A percentile compares a stretch with the other conserved stretches of the same genome.
Evolutionary conservation across 2,113 vertebrate genomes (phyloP).

Genomic region (Varanus komodoensis): DNA sequence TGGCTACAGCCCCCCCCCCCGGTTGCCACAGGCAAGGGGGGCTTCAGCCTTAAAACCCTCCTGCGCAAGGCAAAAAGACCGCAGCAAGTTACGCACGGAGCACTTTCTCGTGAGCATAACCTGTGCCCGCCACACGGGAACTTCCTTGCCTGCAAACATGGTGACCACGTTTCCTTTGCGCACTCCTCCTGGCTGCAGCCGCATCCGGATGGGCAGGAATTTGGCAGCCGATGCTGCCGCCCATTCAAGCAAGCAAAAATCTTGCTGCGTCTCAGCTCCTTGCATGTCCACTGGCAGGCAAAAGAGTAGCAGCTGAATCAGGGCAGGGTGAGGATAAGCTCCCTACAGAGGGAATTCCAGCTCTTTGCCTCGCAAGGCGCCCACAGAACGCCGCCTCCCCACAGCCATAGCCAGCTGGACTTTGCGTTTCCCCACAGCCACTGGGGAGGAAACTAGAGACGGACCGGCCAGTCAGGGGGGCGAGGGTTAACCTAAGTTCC

Average conservation of each 20-base stretch:
- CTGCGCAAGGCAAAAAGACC: background rate
- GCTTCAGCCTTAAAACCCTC: too few relatives aligned
- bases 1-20: too few relatives aligned
- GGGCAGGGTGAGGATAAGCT: background rate
- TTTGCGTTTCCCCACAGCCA: background rate
- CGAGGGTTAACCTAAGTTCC: background rate
- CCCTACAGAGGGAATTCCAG: background rate
- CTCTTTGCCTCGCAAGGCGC: background rate
- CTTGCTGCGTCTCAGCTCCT: background rate
- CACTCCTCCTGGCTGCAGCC: background rate
- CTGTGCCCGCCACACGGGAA: too few relatives aligned
- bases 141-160: too few relatives aligned
- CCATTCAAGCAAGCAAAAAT: too few relatives aligned
- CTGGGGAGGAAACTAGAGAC: background rate
- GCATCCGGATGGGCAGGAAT: background rate
- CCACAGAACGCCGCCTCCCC: too few relatives aligned
- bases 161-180: background rate
- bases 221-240: too few relatives aligned
- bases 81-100: background rate
- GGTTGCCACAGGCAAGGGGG: too few relatives aligned
- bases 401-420: background rate
- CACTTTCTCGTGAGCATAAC: too few relatives aligned
- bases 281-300: background rate
- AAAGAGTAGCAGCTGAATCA: background rate
- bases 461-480: background rate